A percentile compares a stretch with the other conserved stretches of the same genome.
Evolutionary conservation across 2,113 vertebrate genomes (phyloP).

Genomic region (Proteles cristata): DNA sequence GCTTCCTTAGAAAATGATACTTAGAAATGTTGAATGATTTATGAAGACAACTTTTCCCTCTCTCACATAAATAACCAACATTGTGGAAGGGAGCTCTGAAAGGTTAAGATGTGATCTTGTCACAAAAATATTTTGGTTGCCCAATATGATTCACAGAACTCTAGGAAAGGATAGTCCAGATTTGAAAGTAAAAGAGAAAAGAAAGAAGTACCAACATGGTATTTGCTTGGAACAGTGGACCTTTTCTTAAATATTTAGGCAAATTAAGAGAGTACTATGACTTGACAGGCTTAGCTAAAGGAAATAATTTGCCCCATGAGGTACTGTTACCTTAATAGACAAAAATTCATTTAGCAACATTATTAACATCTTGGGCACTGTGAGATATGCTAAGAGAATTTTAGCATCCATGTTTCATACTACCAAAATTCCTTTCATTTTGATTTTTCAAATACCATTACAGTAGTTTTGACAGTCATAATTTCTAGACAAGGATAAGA

Average conservation of each 20-base stretch:
- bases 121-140: not conserved
- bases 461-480: not conserved
- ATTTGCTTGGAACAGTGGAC: not conserved
- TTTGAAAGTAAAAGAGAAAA: not conserved
- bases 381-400: not conserved
- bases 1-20: not conserved
- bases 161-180: not conserved
- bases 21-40: not conserved
- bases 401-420: not conserved
- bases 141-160: not conserved
- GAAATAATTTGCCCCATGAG: not conserved
- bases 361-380: not conserved
- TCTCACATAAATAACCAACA: conserved; percentile 10
- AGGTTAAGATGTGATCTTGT: not conserved
- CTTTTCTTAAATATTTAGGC: not conserved
- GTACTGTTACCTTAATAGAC: not conserved
- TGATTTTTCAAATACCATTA: conserved; percentile 8
- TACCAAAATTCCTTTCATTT: not conserved
- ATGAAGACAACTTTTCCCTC: not conserved
- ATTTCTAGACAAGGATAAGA: conserved; percentile 31
- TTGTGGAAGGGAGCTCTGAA: not conserved
- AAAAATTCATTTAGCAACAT: not conserved
- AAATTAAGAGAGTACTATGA: not conserved
- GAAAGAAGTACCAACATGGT: not conserved
- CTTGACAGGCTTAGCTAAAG: not conserved